Conservation (phyloP, 2,113 vertebrate genomes). For the Eptatretus burgeri region DNA sequence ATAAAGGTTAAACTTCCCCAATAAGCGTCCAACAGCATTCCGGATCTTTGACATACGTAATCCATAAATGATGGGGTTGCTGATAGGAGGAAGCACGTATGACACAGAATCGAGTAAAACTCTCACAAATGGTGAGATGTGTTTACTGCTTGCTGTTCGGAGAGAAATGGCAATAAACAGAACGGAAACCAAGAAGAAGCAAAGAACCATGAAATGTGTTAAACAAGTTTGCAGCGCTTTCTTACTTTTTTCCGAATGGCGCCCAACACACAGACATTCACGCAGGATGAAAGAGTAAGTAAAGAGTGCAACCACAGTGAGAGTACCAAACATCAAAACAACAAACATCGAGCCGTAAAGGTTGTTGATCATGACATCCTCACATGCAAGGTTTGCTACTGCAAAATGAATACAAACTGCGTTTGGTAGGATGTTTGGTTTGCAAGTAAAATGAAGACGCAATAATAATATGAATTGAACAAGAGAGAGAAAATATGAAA, state of each 20-base stretch:
- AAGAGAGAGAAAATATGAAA: not conserved
- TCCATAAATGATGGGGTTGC: constrained; percentile 2
- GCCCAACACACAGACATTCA: not conserved
- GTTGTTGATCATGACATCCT: not conserved
- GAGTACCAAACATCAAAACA: not conserved
- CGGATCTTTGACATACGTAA: not conserved
- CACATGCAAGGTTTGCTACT: not conserved
- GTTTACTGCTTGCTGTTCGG: not conserved
- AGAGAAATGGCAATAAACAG: not conserved
- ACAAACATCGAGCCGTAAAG: not conserved
- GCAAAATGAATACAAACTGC: not conserved
- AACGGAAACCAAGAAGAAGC: not conserved
- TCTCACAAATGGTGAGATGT: not conserved
- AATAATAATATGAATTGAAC: not conserved
- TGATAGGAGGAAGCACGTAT: not conserved
- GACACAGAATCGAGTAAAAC: not conserved
- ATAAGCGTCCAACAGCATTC: not conserved
- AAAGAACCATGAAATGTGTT: not conserved
- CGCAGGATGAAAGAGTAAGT: not conserved
- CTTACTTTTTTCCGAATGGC: not conserved
- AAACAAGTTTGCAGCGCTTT: not conserved
- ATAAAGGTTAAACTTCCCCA: too few species aligned
- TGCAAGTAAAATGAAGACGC: not conserved
- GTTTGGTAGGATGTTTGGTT: not conserved
- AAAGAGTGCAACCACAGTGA: not conserved